Evolutionary conservation across 2,888 invertebrate species (phyloP), one percentile per base, ranked within the genome.

Genomic region (Pelosia muscerda): DNA sequence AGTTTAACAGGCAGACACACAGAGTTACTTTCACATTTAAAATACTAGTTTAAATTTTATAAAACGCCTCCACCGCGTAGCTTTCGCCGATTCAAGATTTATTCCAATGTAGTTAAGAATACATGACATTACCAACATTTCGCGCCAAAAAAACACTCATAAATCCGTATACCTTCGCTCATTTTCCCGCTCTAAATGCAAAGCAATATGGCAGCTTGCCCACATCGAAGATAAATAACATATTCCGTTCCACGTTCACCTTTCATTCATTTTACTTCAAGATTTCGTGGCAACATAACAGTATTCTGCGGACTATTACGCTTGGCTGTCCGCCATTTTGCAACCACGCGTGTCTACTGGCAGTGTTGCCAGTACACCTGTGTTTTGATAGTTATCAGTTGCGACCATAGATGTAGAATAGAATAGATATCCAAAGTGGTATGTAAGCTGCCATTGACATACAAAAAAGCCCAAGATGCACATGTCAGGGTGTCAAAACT

Each of bases 321-420:
- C 10, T 68, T 78, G 78, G 80, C 74, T 64, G 15, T 4, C 5
- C 13, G 72, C 78, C 78, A 79, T 34, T 55, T 10, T 25, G 22
- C 58, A 71, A 42, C 68, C 57, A 77, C 31, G 71, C 77, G 72
- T 71, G 69, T 55, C 63, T 62, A 69, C 57, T 23, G 11, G 61
- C 58, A 31, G 31, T 26, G 63, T 34, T 77, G 77, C 72, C 77
- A 77, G 69, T 56, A 74, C 79, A 78, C 77, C 77, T 79, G 77
- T 59, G 22, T n/a, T 38, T 56, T 65, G 54, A 66, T 60, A 63
- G 67, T 68, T 68, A 68, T 76, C 56, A 22, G 38, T 64, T 65
- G 9, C 22, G 26, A n/a, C 49, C 25, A 38, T 38, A 9, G 38
- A 49, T 49, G 19, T 49, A 49, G 49, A 49, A 49, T 49, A n/a